Evolutionary conservation across 2,797 vertebrate species (phyloP).

Genomic region (Brotogeris chrysoptera): DNA sequence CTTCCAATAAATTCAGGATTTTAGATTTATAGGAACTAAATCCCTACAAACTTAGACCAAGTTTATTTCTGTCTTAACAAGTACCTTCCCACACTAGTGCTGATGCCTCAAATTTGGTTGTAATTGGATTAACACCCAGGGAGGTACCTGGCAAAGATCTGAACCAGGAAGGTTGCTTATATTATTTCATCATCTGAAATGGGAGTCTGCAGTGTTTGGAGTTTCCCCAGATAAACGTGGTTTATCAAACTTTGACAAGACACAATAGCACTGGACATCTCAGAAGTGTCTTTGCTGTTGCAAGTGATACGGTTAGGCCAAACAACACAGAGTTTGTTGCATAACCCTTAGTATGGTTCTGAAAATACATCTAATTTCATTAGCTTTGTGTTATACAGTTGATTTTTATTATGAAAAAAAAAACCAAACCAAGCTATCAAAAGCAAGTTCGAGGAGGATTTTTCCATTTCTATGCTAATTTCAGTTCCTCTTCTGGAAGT

Average conservation of each 20-base stretch:
- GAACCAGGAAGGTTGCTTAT: neutral
- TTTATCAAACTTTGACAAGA: neutral
- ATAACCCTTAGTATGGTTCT: neutral
- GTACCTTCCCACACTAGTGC: neutral
- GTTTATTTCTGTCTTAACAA: neutral
- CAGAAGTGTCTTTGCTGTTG: neutral
- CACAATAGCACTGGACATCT: neutral
- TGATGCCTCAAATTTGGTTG: neutral
- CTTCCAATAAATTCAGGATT: neutral
- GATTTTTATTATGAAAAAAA: neutral
- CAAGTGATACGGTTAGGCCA: neutral
- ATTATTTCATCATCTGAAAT: neutral
- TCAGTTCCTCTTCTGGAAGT: neutral
- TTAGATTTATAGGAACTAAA: neutral
- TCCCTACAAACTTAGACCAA: neutral
- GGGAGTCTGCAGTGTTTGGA: neutral
- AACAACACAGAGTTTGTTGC: neutral
- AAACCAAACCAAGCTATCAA: neutral
- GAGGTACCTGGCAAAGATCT: neutral
- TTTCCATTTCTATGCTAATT: neutral
- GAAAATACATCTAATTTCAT: neutral
- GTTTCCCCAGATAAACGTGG: neutral
- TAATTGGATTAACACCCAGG: neutral
- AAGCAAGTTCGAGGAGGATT: neutral
- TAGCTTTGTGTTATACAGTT: neutral